Conservation (phyloP, 2,888 invertebrate genomes). For the Craniophora ligustri region DNA sequence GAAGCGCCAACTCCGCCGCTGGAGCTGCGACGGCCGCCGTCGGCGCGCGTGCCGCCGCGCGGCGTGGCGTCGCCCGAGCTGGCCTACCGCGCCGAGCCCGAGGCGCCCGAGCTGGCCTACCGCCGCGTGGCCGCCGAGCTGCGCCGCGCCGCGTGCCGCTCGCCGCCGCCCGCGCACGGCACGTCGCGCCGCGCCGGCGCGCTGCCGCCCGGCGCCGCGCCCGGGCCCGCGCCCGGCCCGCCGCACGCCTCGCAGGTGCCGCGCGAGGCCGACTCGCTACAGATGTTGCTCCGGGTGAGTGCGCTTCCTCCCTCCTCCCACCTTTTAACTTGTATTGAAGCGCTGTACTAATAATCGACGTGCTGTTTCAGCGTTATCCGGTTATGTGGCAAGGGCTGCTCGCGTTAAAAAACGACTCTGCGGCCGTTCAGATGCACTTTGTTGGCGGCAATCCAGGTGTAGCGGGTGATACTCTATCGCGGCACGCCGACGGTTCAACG, state of each 20-base stretch:
- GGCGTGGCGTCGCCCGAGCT: slow-evolving; percentile 86
- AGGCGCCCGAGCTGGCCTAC: slow-evolving; percentile 87
- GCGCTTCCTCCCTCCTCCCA: not conserved
- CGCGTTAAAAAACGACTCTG: slow-evolving; percentile 98
- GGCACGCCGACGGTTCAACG: slow-evolving; percentile 94
- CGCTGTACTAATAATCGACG: not conserved
- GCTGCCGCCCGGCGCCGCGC: slow-evolving; percentile 40
- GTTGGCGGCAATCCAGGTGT: slow-evolving; percentile 97
- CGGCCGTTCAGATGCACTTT: slow-evolving; percentile 99
- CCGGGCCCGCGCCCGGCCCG: slow-evolving; percentile 78
- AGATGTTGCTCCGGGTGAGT: slow-evolving; percentile 92
- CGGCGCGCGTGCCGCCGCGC: slow-evolving; percentile 90
- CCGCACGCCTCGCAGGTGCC: slow-evolving; percentile 92
- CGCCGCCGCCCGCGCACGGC: slow-evolving; percentile 62
- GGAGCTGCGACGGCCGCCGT: slow-evolving; percentile 90
- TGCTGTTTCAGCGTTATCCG: slow-evolving; percentile 93
- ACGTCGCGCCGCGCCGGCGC: slow-evolving; percentile 34
- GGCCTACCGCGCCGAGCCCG: slow-evolving; percentile 1
- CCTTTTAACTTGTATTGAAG: not conserved
- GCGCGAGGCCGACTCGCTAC: slow-evolving; percentile 94
- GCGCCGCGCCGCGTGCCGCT: slow-evolving; percentile 34
- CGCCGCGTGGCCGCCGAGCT: slow-evolving; percentile 44
- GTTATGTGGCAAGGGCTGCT: slow-evolving; percentile 99
- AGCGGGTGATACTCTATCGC: slow-evolving; percentile 95
- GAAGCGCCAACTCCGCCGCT: slow-evolving; percentile 92